Percentiles rank a stretch among this genome's conserved stretches.
Evolutionary conservation across 2,113 vertebrate species (phyloP).

Genomic region (Dicrurus megarhynchus): DNA sequence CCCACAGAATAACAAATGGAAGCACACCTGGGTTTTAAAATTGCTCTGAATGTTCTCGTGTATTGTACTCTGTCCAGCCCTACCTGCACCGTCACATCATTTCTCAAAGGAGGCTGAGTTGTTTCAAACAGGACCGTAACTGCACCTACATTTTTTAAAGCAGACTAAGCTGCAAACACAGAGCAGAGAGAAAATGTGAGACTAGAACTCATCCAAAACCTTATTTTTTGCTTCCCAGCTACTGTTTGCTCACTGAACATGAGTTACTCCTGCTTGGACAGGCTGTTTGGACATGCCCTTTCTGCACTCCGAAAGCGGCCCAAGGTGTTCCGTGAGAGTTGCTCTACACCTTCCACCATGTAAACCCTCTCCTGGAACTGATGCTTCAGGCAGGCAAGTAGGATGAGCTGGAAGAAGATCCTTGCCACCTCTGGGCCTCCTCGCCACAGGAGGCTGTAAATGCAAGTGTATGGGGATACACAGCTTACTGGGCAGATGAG

Average conservation of each 20-base stretch:
- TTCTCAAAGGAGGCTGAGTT: neutral
- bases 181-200: neutral
- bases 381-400: neutral
- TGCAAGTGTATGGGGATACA: neutral
- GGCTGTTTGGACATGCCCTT: neutral
- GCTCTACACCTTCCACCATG: neutral
- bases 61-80: neutral
- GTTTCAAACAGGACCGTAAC: neutral
- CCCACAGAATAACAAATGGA: neutral
- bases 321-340: neutral
- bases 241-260: neutral
- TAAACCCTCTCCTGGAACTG: neutral
- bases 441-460: neutral
- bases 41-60: neutral
- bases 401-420: neutral
- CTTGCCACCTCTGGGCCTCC: neutral
- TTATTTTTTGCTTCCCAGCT: neutral
- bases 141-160: neutral
- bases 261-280: neutral
- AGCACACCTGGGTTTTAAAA: neutral
- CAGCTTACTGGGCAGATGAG: neutral
- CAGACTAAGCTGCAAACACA: neutral
- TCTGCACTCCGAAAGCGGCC: neutral
- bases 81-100: neutral
- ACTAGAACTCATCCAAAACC: neutral